Evolutionary conservation across 1,140 invertebrate species (phyloP).

Genomic region (Drosophila arawakana): DNA sequence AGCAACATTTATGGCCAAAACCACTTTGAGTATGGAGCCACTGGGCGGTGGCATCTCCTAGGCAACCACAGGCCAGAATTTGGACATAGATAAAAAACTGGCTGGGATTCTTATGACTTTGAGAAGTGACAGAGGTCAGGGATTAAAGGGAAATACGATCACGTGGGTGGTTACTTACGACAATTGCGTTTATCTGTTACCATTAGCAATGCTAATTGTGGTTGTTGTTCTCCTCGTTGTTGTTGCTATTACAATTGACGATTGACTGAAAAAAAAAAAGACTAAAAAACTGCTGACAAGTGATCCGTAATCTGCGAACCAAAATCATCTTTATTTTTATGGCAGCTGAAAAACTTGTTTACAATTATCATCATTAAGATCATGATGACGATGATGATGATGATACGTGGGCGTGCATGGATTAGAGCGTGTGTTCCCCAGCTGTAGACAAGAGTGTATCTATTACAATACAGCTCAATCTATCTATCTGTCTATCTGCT

Average conservation of each 20-base stretch:
- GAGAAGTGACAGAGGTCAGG: neutral
- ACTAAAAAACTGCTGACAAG: slow-evolving; percentile 56
- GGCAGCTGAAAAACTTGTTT: slow-evolving; percentile 67
- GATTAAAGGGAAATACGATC: slow-evolving; percentile 18
- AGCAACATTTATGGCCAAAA: slow-evolving; percentile 66
- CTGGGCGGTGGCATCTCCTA: slow-evolving; percentile 67
- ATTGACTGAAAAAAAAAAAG: slow-evolving; percentile 5
- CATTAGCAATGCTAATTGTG: slow-evolving; percentile 77
- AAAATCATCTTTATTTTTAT: slow-evolving; percentile 79
- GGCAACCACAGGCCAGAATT: slow-evolving; percentile 4
- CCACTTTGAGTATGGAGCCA: slow-evolving; percentile 62
- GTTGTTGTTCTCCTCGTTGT: slow-evolving; percentile 41
- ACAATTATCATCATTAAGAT: slow-evolving; percentile 18
- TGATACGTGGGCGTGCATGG: slow-evolving; percentile 76
- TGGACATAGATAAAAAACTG: slow-evolving; percentile 37
- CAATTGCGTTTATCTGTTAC: slow-evolving; percentile 55
- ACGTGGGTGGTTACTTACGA: slow-evolving; percentile 59
- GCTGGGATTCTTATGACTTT: neutral
- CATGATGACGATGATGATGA: slow-evolving; percentile 21
- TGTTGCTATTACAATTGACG: slow-evolving; percentile 39
- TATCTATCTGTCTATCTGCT: neutral
- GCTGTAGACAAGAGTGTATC: slow-evolving; percentile 33
- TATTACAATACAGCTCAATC: slow-evolving; percentile 54
- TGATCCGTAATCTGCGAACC: slow-evolving; percentile 49
- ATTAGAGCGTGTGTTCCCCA: slow-evolving; percentile 56